Evolutionary conservation across 2,888 invertebrate genomes (phyloP), one percentile per base, ranked within the genome.

Genomic region (Eupeodes latifasciatus): DNA sequence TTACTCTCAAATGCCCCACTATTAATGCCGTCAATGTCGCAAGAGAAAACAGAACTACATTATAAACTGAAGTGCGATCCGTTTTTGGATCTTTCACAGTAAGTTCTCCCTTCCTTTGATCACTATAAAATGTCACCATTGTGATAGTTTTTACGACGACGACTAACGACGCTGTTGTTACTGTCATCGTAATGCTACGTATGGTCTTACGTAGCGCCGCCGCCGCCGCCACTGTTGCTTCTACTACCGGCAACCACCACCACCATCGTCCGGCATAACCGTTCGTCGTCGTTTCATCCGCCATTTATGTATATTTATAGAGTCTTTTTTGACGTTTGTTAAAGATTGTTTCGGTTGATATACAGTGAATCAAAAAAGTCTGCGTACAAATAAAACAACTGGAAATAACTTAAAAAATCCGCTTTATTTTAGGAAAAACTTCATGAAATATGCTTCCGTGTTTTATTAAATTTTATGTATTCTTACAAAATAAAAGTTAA

Each of bases 51-150:
- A 62, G 40, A 62, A 16, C 16, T 7, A 40, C 40, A 40, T 27
- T 27, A 27, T 44, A 6, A 44, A 79, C 66, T 76, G 82, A 72
- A 66, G 79, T 87, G 66, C 80, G 53, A 82, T 87, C 79, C 76
- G 71, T 82, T 80, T 83, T 83, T 79, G 79, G 75, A 79, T 53
- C 59, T 82, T 79, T 82, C 86, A 74, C 82, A 82, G 82, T 82
- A 82, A 79, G 82, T 71, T 82, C 82, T 79, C 78, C 78, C 6
- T 53, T 53, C 78, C 6, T 53, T 53, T 36, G 75, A 79, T 71
- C 85, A 62, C 51, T 75, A 27, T 27, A 3, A 40, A 40, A 61
- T 78, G 69, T 72, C 76, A 51, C 75, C 64, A 72, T 72, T 81
- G 72, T 81, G 66, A 80, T 85, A 55, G 66, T 82, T 62, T 66